A percentile compares a stretch with the other conserved stretches of the same genome.
Evolutionary conservation across 2,888 invertebrate genomes (phyloP).

Genomic region (Ochropacha duplaris): DNA sequence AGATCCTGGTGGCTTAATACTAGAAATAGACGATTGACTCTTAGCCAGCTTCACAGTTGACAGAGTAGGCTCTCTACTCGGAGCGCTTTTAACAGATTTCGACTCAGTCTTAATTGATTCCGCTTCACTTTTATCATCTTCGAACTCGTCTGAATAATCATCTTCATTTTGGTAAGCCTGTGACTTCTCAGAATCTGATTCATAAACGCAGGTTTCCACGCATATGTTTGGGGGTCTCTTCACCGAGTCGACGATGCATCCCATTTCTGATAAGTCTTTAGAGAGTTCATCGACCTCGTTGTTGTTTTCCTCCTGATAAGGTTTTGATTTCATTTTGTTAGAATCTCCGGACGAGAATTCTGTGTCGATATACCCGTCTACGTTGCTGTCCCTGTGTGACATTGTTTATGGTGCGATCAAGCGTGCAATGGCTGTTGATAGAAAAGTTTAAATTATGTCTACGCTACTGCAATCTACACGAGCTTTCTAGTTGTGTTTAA

Average conservation of each 20-base stretch:
- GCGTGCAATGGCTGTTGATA: conserved; percentile 48
- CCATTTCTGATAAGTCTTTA: conserved; percentile 73
- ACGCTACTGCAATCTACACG: not conserved
- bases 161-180: conserved; percentile 43
- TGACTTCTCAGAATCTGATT: conserved; percentile 51
- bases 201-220: conserved; percentile 67
- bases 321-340: conserved; percentile 62
- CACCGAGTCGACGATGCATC: conserved; percentile 71
- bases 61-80: conserved; percentile 28
- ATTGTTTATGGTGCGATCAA: conserved; percentile 48
- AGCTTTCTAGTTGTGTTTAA: no score
- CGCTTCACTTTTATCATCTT: conserved; percentile 67
- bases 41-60: conserved; percentile 56
- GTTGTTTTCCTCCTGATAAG: conserved; percentile 73
- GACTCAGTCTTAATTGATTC: conserved; percentile 43
- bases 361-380: conserved; percentile 55
- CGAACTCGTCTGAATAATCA: conserved; percentile 76
- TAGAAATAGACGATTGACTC: conserved; percentile 61
- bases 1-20: conserved; percentile 46
- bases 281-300: conserved; percentile 75
- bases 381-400: conserved; percentile 60
- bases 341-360: conserved; percentile 68
- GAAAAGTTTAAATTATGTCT: not conserved
- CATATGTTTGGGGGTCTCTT: conserved; percentile 73
- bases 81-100: conserved; percentile 38